Conservation (phyloP, 2,113 vertebrate genomes). For the Eretmochelys imbricata region DNA sequence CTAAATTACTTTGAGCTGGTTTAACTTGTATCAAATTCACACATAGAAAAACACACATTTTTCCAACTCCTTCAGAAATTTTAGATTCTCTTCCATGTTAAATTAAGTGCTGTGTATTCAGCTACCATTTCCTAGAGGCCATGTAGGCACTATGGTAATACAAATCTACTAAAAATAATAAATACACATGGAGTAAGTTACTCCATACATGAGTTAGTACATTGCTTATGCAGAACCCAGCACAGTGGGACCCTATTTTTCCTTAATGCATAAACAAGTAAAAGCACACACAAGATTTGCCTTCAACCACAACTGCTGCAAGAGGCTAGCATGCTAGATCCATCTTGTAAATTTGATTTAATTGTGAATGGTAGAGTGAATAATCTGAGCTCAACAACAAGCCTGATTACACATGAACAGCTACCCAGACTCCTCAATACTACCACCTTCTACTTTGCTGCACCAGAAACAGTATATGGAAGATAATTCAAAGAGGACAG, state of each 20-base stretch:
- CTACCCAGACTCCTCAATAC: constrained; percentile 38
- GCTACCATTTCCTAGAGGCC: neutral
- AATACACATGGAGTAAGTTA: neutral
- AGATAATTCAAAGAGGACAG: neutral
- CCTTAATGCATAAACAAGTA: constrained; percentile 40
- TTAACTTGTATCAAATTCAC: neutral
- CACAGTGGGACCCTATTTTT: neutral
- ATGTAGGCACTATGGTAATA: neutral
- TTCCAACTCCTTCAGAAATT: constrained; percentile 13
- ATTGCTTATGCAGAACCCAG: neutral
- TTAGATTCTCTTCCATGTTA: neutral
- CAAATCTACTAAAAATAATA: neutral
- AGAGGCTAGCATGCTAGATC: constrained; percentile 41
- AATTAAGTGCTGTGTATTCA: neutral
- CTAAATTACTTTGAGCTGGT: neutral
- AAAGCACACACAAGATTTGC: constrained; percentile 57
- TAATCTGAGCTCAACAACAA: constrained; percentile 65
- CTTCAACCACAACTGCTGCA: constrained; percentile 54
- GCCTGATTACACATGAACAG: constrained; percentile 56
- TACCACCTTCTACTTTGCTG: neutral
- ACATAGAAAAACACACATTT: constrained; percentile 37
- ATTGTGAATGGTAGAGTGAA: constrained; percentile 72
- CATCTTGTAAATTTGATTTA: constrained; percentile 63
- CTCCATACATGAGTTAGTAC: neutral
- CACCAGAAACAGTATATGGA: neutral